A percentile compares a stretch with the other conserved stretches of the same genome.
Conservation (phyloP, 1,140 invertebrate species). For the Tetranychus urticae region DNA sequence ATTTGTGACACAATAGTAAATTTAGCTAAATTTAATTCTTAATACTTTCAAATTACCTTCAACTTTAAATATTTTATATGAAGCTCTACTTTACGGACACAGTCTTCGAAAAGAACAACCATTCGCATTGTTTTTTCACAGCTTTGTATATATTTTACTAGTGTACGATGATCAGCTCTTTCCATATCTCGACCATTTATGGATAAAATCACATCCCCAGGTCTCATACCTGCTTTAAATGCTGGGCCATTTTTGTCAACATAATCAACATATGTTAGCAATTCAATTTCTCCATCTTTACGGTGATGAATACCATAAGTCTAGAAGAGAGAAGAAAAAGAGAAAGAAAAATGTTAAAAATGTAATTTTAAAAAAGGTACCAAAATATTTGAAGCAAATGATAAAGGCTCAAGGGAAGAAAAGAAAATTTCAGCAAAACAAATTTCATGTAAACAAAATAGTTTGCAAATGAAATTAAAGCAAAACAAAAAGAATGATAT, state of each 20-base stretch:
- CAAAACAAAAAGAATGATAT: background rate
- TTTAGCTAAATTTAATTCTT: background rate
- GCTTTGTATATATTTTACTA: conserved; percentile 69
- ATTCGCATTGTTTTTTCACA: conserved; percentile 73
- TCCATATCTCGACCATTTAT: conserved; percentile 74
- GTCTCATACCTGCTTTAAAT: conserved; percentile 65
- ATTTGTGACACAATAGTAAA: background rate
- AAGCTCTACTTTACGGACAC: conserved; percentile 69
- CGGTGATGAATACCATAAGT: conserved; percentile 89
- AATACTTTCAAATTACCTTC: conserved; percentile 23
- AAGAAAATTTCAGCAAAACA: background rate
- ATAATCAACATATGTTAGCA: conserved; percentile 85
- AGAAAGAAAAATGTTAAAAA: conserved; percentile 11
- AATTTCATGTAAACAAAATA: background rate
- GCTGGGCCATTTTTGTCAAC: conserved; percentile 77
- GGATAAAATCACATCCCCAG: conserved; percentile 74
- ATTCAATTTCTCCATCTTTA: conserved; percentile 62
- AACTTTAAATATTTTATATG: conserved; percentile 73
- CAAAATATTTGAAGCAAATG: background rate
- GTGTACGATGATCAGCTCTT: conserved; percentile 60
- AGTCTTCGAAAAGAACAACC: conserved; percentile 83
- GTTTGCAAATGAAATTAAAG: background rate
- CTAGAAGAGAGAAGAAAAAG: conserved; percentile 22
- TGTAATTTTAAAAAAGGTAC: background rate
- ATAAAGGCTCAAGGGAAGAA: background rate